Evolutionary conservation across 92 coral and sea anemone genomes (phyloP), one percentile per base, ranked within the genome.

Genomic region (Epizoanthus rinbou): DNA sequence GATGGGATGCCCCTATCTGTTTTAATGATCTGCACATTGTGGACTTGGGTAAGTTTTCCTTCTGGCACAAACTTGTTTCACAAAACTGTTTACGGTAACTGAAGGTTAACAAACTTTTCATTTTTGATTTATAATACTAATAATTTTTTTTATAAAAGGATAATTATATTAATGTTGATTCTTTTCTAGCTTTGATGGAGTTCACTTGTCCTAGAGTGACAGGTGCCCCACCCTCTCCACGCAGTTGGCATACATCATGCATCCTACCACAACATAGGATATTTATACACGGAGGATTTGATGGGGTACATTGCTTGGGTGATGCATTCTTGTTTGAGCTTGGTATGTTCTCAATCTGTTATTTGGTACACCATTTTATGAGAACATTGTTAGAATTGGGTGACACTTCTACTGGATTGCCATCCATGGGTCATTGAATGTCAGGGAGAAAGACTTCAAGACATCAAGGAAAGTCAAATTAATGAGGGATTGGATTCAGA

Each of bases 1-100:
- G 98, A 18, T 95, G 97, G 98, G 98, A 95, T 87, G 94, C 92
- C 54, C 98, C 97, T 5, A 80, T 86, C 13, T 95, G 98, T 82
- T 95, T 80, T 57, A 91, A 95, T 88, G 98, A 95, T 69, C 82
- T 95, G 18, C 87, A 80, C 79, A 70, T 89, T 23, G 75, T 95
- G 25, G 97, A 95, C 74, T 82, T 95, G 58, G 94, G 98, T 95
- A 76, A 63, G 94, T 76, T 14, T 16, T 22, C 21, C 21, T 41
- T 15, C 52, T 35, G 6, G 54, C 39, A 21, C 43, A 19, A 18
- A 18, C 4, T 3, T 9, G 78, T 14, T 72, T 43, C 52, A 22
- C 23, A 16, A 72, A 18, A 21, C 53, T 25, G 52, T 21, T 28
- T 72, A n/a, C n/a, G n/a, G n/a, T n/a, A 25, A 25, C 6, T 16